Percentiles rank a stretch among this genome's conserved stretches.
phyloP scores from a whole-genome alignment of 2,113 vertebrate genomes.

The Todiramphus chloris region DNA sequence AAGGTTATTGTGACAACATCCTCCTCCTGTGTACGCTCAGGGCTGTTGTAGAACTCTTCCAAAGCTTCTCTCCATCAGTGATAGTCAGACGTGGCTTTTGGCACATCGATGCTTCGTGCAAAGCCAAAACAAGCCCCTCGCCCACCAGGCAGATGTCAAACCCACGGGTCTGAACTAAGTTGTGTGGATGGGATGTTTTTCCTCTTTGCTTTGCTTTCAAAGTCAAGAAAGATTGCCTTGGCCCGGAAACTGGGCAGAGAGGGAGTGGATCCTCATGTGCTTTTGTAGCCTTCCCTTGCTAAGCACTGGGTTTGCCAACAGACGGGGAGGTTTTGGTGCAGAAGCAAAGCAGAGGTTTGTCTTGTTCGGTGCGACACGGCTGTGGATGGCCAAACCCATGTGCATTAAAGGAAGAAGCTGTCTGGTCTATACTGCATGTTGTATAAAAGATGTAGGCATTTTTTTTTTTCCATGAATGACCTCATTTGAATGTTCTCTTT shows the following conservation, averaged over 20 bases:
- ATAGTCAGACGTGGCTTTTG: not conserved
- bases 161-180: rapidly evolving
- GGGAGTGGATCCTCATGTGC: not conserved
- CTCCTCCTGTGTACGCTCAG: not conserved
- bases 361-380: rapidly evolving
- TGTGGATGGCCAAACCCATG: rapidly evolving
- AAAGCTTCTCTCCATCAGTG: not conserved
- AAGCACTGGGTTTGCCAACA: not conserved
- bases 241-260: not conserved
- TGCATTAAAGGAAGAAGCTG: not conserved
- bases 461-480: not conserved
- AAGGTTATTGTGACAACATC: not conserved
- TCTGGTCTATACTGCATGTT: rapidly evolving
- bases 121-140: not conserved
- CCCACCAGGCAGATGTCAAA: not conserved
- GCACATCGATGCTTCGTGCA: not conserved
- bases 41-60: not conserved
- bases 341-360: not conserved
- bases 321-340: not conserved
- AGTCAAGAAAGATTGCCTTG: not conserved
- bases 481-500: not conserved
- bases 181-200: not conserved
- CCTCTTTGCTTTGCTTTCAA: not conserved
- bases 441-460: not conserved
- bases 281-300: not conserved